phyloP scores from a whole-genome alignment of 1,140 invertebrate genomes.

The Drosophila parabipectinata region DNA sequence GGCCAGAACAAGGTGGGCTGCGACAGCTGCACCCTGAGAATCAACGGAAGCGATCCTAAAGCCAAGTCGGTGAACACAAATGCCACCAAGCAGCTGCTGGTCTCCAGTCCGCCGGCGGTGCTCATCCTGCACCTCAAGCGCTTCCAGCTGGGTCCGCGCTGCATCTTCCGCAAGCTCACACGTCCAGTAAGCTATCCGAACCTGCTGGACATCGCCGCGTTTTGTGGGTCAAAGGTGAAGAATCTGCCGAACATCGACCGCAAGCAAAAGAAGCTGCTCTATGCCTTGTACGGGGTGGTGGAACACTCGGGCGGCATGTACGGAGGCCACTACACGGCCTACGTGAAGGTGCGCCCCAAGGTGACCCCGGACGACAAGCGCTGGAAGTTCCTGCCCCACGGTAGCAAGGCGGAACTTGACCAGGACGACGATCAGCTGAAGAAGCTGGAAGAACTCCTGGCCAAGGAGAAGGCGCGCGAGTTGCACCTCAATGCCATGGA shows the following conservation, averaged over 20 bases:
- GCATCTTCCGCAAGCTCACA: conserved; percentile 90
- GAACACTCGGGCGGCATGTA: conserved; percentile 96
- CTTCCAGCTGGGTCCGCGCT: conserved; percentile 89
- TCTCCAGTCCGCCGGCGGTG: conserved; percentile 95
- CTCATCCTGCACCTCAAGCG: conserved; percentile 97
- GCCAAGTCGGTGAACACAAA: conserved; percentile 93
- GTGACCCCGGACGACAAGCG: conserved; percentile 86
- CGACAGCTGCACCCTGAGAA: conserved; percentile 92
- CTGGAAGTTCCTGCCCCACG: conserved; percentile 88
- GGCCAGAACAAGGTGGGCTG: conserved; percentile 97
- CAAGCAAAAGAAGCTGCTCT: conserved; percentile 90
- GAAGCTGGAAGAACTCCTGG: conserved; percentile 72
- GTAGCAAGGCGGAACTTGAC: conserved; percentile 84
- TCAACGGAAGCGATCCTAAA: conserved; percentile 86
- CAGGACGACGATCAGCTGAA: conserved; percentile 78
- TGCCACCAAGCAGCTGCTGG: conserved; percentile 95
- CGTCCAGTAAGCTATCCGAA: conserved; percentile 95
- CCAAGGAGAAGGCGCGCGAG: conserved; percentile 82
- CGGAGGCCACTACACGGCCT: conserved; percentile 98
- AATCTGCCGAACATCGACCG: conserved; percentile 87
- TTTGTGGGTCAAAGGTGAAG: conserved; percentile 92
- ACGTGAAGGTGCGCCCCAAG: conserved; percentile 90
- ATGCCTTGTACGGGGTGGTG: conserved; percentile 97
- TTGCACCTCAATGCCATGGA: conserved; percentile 73
- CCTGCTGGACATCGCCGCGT: conserved; percentile 94